These are phyloP conservation scores for Eupithecia abbreviata DNA, from an alignment of 2,888 invertebrate genomes.

Conservation along the genomic window DNA sequence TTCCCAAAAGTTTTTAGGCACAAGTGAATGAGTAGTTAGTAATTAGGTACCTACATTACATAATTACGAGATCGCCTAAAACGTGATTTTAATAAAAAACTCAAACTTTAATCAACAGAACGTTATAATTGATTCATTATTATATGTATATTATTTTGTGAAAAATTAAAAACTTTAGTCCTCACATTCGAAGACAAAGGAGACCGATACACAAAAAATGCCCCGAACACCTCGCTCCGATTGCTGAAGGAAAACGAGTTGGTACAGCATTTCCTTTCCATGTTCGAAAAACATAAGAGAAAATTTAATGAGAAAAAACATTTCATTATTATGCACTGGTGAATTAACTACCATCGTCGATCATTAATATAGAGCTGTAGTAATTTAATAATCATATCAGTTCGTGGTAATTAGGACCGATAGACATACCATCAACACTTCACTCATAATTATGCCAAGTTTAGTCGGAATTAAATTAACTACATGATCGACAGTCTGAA, in stretches of 20 bases:
- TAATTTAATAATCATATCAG: constrained; percentile 8
- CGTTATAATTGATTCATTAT: too few species aligned
- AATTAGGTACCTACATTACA: background rate
- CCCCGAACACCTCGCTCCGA: too few species aligned
- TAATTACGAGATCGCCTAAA: background rate
- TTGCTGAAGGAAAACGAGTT: too few species aligned
- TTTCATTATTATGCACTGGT: background rate
- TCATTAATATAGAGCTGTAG: background rate
- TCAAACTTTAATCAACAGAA: background rate
- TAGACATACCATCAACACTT: constrained; percentile 2
- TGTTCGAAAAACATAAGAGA: background rate
- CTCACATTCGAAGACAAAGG: too few species aligned
- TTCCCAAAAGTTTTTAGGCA: background rate
- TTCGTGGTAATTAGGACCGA: background rate
- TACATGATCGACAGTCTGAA: constrained; percentile 3
- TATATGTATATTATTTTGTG: too few species aligned
- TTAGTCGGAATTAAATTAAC: background rate
- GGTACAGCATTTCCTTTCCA: too few species aligned
- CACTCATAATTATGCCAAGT: constrained; percentile 3
- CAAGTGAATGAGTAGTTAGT: background rate
- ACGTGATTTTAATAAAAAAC: background rate
- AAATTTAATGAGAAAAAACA: background rate
- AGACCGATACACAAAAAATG: too few species aligned
- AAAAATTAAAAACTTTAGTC: too few species aligned
- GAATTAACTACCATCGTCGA: background rate